Base-by-base conservation (phyloP, 2,113 vertebrate genomes). In the Prolemur simus region DNA sequence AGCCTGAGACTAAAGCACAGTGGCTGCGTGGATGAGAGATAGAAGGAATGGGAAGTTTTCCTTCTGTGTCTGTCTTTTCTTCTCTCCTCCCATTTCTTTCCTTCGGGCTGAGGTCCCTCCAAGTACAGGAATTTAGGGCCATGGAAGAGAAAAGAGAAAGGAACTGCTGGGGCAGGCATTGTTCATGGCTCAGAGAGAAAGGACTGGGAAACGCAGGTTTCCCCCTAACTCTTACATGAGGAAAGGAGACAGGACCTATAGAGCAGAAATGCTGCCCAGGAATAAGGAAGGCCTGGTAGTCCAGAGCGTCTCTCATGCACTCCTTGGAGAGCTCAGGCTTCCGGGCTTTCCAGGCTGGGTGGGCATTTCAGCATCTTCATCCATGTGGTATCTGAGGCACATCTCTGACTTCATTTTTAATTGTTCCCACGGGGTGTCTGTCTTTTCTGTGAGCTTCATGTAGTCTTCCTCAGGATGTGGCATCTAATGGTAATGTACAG, bases 401-500 rank as follows among this genome's bases (percentile, higher is more conserved):
- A 74, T 54, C 80, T 64, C 39, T 74, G 87, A 52, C 9, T 92
- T 80, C 8, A 60, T 29, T 78, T 88, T 78, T 17, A 23, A 23
- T 37, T 52, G 10, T 83, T 63, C n/a, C 34, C 39, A 64, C 8
- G 13, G 11, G 3, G 15, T 17, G 32, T n/a, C 11, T 49, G 8
- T 47, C 71, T 66, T 64, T 82, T 49, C 27, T 58, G 4, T 11
- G 68, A 83, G 37, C 23, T 56, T 81, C 23, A 5, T 18, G 29
- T 47, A 20, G 32, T 56, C 47, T 27, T 37, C 14, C 0, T 25
- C 64, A 58, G 76, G 47, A 32, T 11, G 27, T 13, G 17, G 1
- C 66, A 5, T 12, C 1, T 5, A 10, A 7, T 0, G 3, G 73
- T 27, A 17, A 27, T 3, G 37, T 5, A 8, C 0, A 20, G 82